Base-by-base conservation (phyloP, 2,888 invertebrate genomes). In the Cantharis rufa region DNA sequence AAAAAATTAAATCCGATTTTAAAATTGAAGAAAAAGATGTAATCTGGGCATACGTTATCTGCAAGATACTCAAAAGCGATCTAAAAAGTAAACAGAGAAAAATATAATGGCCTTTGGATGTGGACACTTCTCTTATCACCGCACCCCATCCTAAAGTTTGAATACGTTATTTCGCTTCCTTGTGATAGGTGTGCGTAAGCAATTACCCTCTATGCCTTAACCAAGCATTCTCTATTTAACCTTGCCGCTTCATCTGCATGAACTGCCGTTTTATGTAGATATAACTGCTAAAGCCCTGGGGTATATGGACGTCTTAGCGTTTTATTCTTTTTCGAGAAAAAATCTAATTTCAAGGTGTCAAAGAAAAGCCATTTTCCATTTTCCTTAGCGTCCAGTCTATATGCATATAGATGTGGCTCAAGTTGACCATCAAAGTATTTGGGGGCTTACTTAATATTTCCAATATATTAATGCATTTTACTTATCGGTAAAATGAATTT, bases 291-390 rank as follows among this genome's bases (percentile, higher is more conserved):
- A 84, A 84, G 84, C 86, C 84, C 85, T 76, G 72, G 86, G 85
- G 85, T 85, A 84, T 86, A 86, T 85, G 85, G 85, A 82, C 85
- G 85, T 85, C 85, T 86, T 85, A 85, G 82, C 86, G 84, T 85
- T 85, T 85, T 86, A 86, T 87, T 86, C 86, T 86, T 85, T 86
- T 86, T 87, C 82, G 81, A 83, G 86, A 87, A 88, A 88, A 88
- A 88, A 88, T 88, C 88, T 88, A 88, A 88, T 88, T 88, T 88
- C 87, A 86, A 88, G 88, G 88, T 88, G 88, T 88, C 88, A 88
- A 88, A 88, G 88, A 88, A 88, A 88, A 88, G 88, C 88, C 88
- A 88, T 88, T 88, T 88, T 87, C 88, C 87, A 87, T 88, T 87
- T 87, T 87, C 86, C 85, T 82, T 83, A 83, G 84, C 85, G 82